Base-by-base conservation (phyloP, 1,140 invertebrate species). In the Nasonia longicornis region DNA sequence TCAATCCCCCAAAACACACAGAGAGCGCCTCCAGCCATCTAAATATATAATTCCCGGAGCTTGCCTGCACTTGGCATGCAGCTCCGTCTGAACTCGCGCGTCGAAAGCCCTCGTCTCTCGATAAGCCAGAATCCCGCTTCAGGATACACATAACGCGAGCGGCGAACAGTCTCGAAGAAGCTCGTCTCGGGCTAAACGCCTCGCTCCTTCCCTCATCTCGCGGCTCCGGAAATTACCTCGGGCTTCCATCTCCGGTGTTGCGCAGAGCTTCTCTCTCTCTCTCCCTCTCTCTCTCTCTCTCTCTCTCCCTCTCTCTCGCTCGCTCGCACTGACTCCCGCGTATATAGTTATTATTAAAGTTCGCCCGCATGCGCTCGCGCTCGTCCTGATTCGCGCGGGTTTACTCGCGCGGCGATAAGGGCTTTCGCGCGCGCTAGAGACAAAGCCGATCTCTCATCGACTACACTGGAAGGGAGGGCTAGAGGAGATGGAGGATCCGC, bases 341-440 rank as follows among this genome's bases (percentile, higher is more conserved):
- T 77, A 31, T 11, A 69, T 75, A 80, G 58, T 81, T 74, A 67
- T 82, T 82, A 82, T 78, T 77, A 82, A 82, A 82, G 80, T 82
- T 82, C 6, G 29, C 79, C 74, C 69, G 74, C 74, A 77, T 42
- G 20, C 31, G 48, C 66, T 31, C 26, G 26, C 42, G 48, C 45
- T 58, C 52, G 52, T 20, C 52, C 52, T 58, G 29, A 26, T 29
- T 29, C 26, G 64, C 64, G 58, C 7, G 80, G 26, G 58, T 66
- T 81, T 81, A 77, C 38, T 78, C 70, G 38, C 70, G 38, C 22
- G 38, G 67, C 69, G 67, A 74, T 82, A 76, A 81, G 77, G 73
- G 66, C 66, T 38, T 71, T 76, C 42, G n/a, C 52, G 67, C 52
- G 66, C 35, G 7, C 26, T 26, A 69, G 38, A 78, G 80, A 82